phyloP scores from a whole-genome alignment of 2,888 invertebrate species.

The Chymomyza procnemis region DNA sequence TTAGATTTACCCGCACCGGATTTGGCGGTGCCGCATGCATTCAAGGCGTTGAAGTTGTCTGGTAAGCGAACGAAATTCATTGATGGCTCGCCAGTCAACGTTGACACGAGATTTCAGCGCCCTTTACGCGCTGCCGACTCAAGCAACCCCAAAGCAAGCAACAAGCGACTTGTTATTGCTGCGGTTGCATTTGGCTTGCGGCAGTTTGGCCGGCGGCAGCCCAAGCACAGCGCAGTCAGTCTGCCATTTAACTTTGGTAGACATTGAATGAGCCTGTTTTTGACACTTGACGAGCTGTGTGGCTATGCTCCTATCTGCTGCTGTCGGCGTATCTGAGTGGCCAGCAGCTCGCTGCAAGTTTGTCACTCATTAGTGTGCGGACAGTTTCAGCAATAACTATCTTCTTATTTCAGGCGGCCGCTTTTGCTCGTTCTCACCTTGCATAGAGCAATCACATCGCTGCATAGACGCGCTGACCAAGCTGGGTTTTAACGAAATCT shows the following conservation, averaged over 20 bases:
- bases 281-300: slow-evolving; percentile 59
- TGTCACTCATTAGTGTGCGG: slow-evolving; percentile 19
- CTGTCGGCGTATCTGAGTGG: slow-evolving; percentile 30
- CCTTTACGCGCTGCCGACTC: slow-evolving; percentile 53
- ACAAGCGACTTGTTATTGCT: slow-evolving; percentile 6
- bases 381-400: slow-evolving; percentile 9
- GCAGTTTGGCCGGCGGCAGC: slow-evolving; percentile 6
- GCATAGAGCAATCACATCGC: slow-evolving; percentile 98
- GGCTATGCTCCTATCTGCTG: slow-evolving; percentile 24
- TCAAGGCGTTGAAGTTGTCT: slow-evolving; percentile 84
- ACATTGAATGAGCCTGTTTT: slow-evolving; percentile 67
- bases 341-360: slow-evolving; percentile 12
- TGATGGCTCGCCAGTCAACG: slow-evolving; percentile 26
- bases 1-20: slow-evolving; percentile 98
- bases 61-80: slow-evolving; percentile 79
- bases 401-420: slow-evolving; percentile 85
- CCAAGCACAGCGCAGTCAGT: slow-evolving; percentile 45
- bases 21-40: slow-evolving; percentile 90
- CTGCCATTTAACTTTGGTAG: slow-evolving; percentile 61
- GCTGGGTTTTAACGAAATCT: slow-evolving; percentile 89
- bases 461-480: slow-evolving; percentile 86
- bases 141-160: slow-evolving; percentile 17
- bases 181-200: background rate
- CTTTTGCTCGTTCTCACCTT: slow-evolving; percentile 98
- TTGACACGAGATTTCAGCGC: slow-evolving; percentile 53